Base-by-base conservation (phyloP, 2,888 invertebrate genomes). In the Reticulitermes lucifugus region DNA sequence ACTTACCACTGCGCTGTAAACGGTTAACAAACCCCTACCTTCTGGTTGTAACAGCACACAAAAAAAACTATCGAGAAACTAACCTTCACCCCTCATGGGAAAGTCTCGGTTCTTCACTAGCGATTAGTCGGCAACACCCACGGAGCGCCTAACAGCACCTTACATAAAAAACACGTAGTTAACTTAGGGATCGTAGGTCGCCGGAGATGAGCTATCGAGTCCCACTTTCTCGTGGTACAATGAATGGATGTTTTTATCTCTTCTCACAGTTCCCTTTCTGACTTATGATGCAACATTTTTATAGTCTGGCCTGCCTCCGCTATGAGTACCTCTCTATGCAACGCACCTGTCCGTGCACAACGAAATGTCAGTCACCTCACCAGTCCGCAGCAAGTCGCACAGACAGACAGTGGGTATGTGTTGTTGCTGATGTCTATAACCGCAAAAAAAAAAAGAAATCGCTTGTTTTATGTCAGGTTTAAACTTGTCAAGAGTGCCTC, bases 261-360 rank as follows among this genome's bases (percentile, higher is more conserved):
- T 73, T 77, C 35, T 35, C 41, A 46, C 77, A 77, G 14, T 43
- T 46, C 41, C 43, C 21, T 46, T 77, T 77, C 25, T 77, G 43
- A 51, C 43, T 77, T 77, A 51, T 77, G 77, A 77, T n/a, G 77
- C 46, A 77, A 77, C 77, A 25, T 46, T 77, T n/a, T 77, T 46
- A 46, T 46, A 77, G n/a, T 51, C 51, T 77, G 46, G 51, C 51
- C 46, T n/a, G 46, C 7, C n/a, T 73, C 35, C 7, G 12, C n/a
- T 14, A 25, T 25, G 25, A 29, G 5, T 35, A 41, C 25, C 0
- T 21, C 46, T 51, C n/a, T 46, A 35, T 43, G 14, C 9, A 77
- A 70, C 70, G 43, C 81, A 81, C 81, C 81, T 81, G 81, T 81
- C 25, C n/a, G 70, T n/a, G 25, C 46, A 46, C 77, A 46, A 70